These are phyloP conservation scores for Xiphydria camelus DNA, from an alignment of 2,888 invertebrate genomes.

Conservation along the genomic window DNA sequence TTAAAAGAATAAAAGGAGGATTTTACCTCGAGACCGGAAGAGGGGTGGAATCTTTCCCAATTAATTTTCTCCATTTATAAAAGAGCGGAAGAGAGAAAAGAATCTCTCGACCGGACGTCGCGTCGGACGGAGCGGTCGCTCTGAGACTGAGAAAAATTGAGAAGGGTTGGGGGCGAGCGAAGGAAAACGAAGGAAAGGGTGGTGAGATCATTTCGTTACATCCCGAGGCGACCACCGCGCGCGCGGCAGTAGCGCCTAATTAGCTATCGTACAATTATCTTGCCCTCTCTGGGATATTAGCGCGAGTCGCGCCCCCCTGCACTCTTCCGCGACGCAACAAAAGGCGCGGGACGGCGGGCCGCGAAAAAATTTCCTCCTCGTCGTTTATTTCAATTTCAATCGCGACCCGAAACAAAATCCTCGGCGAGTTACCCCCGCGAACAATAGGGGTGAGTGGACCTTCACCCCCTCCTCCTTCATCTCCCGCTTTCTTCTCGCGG, in stretches of 20 bases:
- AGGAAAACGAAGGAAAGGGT: too few relatives aligned
- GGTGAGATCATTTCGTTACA: not conserved
- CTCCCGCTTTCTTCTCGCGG: too few relatives aligned
- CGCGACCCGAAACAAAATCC: too few relatives aligned
- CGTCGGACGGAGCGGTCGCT: not conserved
- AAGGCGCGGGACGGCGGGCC: conserved; percentile 32
- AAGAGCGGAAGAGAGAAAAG: too few relatives aligned
- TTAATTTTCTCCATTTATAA: too few relatives aligned
- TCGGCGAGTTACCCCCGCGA: too few relatives aligned
- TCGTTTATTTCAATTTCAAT: conserved; percentile 36
- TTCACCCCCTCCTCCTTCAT: conserved; percentile 12
- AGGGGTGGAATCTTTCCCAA: too few relatives aligned
- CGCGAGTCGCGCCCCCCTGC: not conserved
- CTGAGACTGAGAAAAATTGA: conserved; percentile 15
- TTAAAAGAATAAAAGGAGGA: too few relatives aligned
- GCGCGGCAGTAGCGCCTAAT: conserved; percentile 30
- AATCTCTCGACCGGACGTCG: not conserved
- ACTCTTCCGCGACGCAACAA: too few relatives aligned
- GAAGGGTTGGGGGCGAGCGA: conserved; percentile 16
- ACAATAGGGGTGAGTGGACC: too few relatives aligned
- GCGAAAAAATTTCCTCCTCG: conserved; percentile 28
- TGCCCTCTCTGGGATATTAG: conserved; percentile 10
- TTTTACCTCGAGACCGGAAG: too few relatives aligned
- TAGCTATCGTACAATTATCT: conserved; percentile 45
- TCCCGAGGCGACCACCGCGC: not conserved